Percentiles rank a stretch among this genome's conserved stretches.
These are phyloP conservation scores for Chaetodon trifascialis DNA, from an alignment of 2,113 vertebrate genomes.

Conservation along the genomic window DNA sequence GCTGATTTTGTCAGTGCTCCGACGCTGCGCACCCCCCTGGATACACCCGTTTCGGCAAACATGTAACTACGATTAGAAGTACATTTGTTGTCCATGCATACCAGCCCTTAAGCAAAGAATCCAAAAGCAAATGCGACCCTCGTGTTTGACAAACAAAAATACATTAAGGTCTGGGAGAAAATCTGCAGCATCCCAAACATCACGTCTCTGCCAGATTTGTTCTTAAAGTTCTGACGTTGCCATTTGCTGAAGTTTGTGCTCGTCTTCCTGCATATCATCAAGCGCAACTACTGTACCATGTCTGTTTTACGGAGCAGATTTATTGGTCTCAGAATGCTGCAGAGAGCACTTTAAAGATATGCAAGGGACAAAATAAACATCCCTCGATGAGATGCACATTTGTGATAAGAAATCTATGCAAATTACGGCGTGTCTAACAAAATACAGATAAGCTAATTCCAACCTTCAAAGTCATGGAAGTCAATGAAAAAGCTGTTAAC, in stretches of 20 bases:
- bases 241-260: background rate
- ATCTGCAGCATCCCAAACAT: background rate
- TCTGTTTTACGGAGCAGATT: conserved; percentile 20
- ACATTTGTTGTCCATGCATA: background rate
- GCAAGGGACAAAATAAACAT: conserved; percentile 47
- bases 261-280: background rate
- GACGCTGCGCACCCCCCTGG: background rate
- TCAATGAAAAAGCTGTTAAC: conserved; percentile 60
- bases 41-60: conserved; percentile 1
- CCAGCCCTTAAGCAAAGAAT: background rate
- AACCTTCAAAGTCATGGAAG: conserved; percentile 70
- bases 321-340: conserved; percentile 19
- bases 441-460: conserved; percentile 67
- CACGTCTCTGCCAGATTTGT: background rate
- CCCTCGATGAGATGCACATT: conserved; percentile 47
- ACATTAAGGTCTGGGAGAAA: background rate
- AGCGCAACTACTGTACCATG: background rate
- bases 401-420: conserved; percentile 71
- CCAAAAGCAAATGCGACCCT: background rate
- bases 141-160: background rate
- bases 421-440: conserved; percentile 63
- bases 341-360: conserved; percentile 45
- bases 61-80: conserved; percentile 1
- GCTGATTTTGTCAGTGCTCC: background rate
- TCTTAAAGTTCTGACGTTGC: background rate